These are phyloP conservation scores for Calephelis virginiensis DNA, from an alignment of 1,140 invertebrate genomes.

Conservation along the genomic window DNA sequence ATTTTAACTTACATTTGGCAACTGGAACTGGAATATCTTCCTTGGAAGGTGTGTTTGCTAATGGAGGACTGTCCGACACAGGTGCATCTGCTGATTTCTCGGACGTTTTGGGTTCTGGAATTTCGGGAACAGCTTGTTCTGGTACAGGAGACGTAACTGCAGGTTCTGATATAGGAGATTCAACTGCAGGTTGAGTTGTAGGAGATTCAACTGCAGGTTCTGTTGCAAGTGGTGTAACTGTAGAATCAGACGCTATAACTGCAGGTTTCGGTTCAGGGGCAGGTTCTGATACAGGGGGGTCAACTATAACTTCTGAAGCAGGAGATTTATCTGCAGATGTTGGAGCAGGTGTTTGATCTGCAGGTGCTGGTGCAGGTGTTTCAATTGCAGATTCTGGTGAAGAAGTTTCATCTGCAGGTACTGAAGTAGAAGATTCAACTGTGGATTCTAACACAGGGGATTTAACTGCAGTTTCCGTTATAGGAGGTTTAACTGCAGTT, in stretches of 20 bases:
- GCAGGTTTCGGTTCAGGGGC: constrained; percentile 14
- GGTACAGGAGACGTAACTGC: constrained; percentile 13
- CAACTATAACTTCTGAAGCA: neutral
- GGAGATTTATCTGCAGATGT: neutral
- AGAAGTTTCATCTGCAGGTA: constrained; percentile 3
- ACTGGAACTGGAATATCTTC: constrained; percentile 54
- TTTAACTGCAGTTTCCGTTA: neutral
- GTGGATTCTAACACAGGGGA: neutral
- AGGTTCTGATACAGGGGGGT: constrained; percentile 13
- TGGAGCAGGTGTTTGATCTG: constrained; percentile 19
- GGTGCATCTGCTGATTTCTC: constrained; percentile 37
- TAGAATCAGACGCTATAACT: neutral
- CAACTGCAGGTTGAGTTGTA: constrained; percentile 19
- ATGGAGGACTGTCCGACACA: constrained; percentile 53
- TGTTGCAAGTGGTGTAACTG: constrained; percentile 1
- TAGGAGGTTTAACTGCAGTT: neutral
- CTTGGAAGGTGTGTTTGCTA: constrained; percentile 62
- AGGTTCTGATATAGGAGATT: constrained; percentile 16
- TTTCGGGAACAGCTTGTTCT: constrained; percentile 20
- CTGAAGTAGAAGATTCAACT: neutral
- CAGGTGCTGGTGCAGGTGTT: constrained; percentile 18
- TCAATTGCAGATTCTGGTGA: constrained; percentile 17
- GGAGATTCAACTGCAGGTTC: constrained; percentile 16
- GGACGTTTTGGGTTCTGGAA: constrained; percentile 27
- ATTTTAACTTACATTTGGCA: constrained; percentile 69